A percentile compares a stretch with the other conserved stretches of the same genome.
These are phyloP conservation scores for Microtus pennsylvanicus DNA, from an alignment of 2,113 vertebrate species.

Conservation along the genomic window DNA sequence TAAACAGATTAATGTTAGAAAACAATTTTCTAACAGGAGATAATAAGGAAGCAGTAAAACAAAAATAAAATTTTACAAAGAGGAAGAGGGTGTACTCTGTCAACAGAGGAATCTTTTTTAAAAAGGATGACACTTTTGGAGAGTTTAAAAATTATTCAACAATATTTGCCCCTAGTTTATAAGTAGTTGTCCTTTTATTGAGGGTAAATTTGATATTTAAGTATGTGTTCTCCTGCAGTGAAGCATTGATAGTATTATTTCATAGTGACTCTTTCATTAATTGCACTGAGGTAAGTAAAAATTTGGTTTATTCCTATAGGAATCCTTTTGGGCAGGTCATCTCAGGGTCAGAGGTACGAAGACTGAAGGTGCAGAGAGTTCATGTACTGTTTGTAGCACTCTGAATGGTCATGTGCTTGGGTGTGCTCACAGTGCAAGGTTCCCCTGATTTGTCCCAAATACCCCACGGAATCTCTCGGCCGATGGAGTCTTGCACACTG, in stretches of 20 bases:
- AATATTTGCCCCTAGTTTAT: constrained; percentile 23
- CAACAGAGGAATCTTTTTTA: background rate
- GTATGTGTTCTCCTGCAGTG: constrained; percentile 22
- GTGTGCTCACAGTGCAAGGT: background rate
- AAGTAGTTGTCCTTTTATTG: constrained; percentile 27
- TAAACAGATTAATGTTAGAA: constrained; percentile 66
- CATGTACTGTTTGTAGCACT: background rate
- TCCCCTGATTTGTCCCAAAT: background rate
- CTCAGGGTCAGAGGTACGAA: background rate
- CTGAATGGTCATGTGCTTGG: too few relatives aligned
- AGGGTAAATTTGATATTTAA: constrained; percentile 9
- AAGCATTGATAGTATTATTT: constrained; percentile 28
- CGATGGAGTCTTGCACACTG: background rate
- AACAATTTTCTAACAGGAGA: constrained; percentile 62
- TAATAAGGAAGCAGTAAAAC: constrained; percentile 72
- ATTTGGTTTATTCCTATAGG: background rate
- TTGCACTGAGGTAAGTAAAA: background rate
- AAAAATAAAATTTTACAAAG: constrained; percentile 55
- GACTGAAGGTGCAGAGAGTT: background rate
- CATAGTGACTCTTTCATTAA: constrained; percentile 28
- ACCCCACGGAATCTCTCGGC: background rate
- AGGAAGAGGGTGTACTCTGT: constrained; percentile 7
- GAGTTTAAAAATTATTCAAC: constrained; percentile 41
- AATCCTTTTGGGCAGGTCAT: background rate
- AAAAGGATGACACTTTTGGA: background rate